Conservation (phyloP, 2,797 vertebrate genomes). For the Xenopus petersii region DNA sequence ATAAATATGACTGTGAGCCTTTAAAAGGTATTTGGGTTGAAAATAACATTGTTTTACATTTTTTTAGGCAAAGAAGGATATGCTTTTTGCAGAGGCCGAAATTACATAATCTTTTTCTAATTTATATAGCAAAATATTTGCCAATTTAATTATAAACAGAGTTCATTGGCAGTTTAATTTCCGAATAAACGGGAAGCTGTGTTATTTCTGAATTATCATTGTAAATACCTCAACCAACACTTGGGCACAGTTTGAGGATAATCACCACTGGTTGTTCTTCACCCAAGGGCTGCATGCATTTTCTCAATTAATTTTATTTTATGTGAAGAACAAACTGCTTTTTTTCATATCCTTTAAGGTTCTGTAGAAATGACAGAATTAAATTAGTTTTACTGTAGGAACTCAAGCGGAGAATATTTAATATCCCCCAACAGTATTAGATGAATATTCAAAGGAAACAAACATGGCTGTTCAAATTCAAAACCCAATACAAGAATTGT, state of each 20-base stretch:
- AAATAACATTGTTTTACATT: too few relatives aligned
- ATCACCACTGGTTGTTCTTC: constrained; percentile 23
- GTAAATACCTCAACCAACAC: neutral
- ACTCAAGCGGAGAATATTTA: constrained; percentile 60
- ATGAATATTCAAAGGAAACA: constrained; percentile 58
- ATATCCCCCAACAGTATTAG: constrained; percentile 61
- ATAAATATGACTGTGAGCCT: too few relatives aligned
- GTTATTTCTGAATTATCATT: neutral
- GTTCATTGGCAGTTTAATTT: constrained; percentile 3
- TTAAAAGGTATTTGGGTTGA: too few relatives aligned
- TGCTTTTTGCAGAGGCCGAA: too few relatives aligned
- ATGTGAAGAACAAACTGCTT: constrained; percentile 31
- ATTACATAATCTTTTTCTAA: neutral
- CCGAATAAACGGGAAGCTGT: neutral
- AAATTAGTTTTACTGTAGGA: constrained; percentile 64
- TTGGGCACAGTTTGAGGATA: constrained; percentile 1
- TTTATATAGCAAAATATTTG: neutral
- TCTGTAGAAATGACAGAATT: constrained; percentile 56
- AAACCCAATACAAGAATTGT: constrained; percentile 62
- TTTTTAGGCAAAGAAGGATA: too few relatives aligned
- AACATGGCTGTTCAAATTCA: constrained; percentile 55
- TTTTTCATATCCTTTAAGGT: constrained; percentile 14
- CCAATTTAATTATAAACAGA: constrained; percentile 5
- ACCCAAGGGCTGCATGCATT: constrained; percentile 11
- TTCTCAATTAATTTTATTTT: constrained; percentile 21